Evolutionary conservation across 2,888 invertebrate genomes (phyloP), one percentile per base, ranked within the genome.

Genomic region (Drosophila formosana): DNA sequence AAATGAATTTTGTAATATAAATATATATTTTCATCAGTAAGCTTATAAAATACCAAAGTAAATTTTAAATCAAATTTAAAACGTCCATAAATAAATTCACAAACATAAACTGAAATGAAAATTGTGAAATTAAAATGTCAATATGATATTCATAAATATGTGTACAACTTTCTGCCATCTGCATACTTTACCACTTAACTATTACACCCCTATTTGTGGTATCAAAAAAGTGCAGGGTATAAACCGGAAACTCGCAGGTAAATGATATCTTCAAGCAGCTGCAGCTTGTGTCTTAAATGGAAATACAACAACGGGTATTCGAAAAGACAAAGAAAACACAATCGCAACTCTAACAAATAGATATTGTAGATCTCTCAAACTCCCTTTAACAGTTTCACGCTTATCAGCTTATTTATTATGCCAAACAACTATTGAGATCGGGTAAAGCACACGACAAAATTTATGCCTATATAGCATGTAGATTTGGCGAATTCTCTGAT

Each of bases 371-470:
- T 56, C 37, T n/a, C 4, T n/a, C 11, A 8, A 13, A 13, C 26
- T 18, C 37, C 26, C 52, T 28, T 50, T 28, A 25, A 25, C 6
- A 25, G 23, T 37, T 1, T 2, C 37, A 3, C 5, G 18, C 11
- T 45, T 55, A 55, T 43, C 30, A 32, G 9, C n/a, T 39, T 39
- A 51, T 25, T 30, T 50, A 43, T 39, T 37, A 5, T 28, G 46
- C 39, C 28, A 55, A 60, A 46, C 23, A 23, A 23, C 23, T 39
- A 39, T 34, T 28, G 23, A 51, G 56, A 56, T 70, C 26, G 52
- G 26, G 41, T 43, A 23, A 55, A 55, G 25, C 55, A 47, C 51
- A 47, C 66, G 55, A 50, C 39, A 49, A 28, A 34, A 32, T 58
- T 26, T 43, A 30, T 52, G 45, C 47, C 3, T 51, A 26, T 39